A percentile compares a stretch with the other conserved stretches of the same genome.
phyloP scores from a whole-genome alignment of 2,888 invertebrate genomes.

The Epinotia ramella region DNA sequence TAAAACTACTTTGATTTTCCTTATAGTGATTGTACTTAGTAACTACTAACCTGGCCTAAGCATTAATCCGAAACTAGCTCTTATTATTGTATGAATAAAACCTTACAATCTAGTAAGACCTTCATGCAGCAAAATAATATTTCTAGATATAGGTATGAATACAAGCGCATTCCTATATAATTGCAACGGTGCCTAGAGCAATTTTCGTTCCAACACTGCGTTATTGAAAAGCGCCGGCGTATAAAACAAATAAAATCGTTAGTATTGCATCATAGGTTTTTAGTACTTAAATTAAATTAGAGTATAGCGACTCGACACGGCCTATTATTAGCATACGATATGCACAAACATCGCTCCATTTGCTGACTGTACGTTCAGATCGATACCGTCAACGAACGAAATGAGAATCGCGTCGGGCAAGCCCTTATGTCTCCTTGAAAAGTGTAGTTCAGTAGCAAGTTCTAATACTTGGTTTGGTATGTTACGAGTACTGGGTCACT shows the following conservation, averaged over 20 bases:
- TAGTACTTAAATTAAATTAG: neutral
- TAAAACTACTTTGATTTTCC: conserved; percentile 19
- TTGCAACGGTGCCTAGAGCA: conserved; percentile 27
- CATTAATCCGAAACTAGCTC: neutral
- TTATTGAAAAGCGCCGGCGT: neutral
- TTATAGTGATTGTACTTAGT: conserved; percentile 1
- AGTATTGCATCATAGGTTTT: neutral
- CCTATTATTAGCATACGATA: neutral
- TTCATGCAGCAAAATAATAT: neutral
- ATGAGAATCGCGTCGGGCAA: conserved; percentile 53
- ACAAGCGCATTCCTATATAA: conserved; percentile 1
- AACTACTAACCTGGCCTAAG: neutral
- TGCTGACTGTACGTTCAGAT: neutral
- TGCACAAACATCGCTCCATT: conserved; percentile 2
- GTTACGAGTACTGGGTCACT: neutral
- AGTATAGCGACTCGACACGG: neutral
- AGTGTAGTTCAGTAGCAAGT: conserved; percentile 15
- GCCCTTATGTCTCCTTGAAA: conserved; percentile 66
- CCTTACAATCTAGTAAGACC: neutral
- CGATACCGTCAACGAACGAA: conserved; percentile 13
- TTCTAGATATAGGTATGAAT: neutral
- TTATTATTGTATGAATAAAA: neutral
- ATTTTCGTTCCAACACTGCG: conserved; percentile 12
- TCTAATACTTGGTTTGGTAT: neutral
- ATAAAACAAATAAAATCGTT: neutral